Conservation (phyloP, 64 coral and sea anemone genomes). For the Porites lutea region DNA sequence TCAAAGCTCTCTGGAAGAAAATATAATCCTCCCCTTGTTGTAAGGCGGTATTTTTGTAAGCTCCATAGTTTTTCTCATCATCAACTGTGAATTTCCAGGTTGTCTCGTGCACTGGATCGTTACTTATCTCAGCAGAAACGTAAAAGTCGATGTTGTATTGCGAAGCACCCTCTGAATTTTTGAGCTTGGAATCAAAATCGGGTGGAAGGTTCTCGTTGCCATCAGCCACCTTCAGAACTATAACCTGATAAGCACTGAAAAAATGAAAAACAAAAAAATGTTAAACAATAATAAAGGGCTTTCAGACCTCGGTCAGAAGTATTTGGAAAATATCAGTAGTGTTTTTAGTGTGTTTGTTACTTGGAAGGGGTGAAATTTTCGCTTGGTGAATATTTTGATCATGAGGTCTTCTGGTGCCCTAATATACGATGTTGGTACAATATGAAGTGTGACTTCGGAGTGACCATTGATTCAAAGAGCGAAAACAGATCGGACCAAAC, state of each 20-base stretch:
- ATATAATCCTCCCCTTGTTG: conserved; percentile 21
- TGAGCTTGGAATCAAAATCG: background rate
- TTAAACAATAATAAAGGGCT: too few species aligned
- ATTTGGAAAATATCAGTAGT: too few species aligned
- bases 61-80: conserved; percentile 10
- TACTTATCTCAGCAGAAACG: conserved; percentile 31
- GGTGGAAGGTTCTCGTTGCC: background rate
- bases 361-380: too few species aligned
- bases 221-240: conserved; percentile 6
- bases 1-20: conserved; percentile 32
- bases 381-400: too few species aligned
- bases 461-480: too few species aligned
- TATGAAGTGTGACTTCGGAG: too few species aligned
- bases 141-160: background rate
- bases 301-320: too few species aligned
- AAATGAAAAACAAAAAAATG: too few species aligned
- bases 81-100: conserved; percentile 32
- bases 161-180: background rate
- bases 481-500: too few species aligned
- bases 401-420: too few species aligned
- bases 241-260: conserved; percentile 33
- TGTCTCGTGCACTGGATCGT: background rate
- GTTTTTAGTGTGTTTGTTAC: too few species aligned
- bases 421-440: too few species aligned
- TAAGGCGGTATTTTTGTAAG: conserved; percentile 19